Evolutionary conservation across 1,140 invertebrate genomes (phyloP).

Genomic region (Philotrypesis tridentata): DNA sequence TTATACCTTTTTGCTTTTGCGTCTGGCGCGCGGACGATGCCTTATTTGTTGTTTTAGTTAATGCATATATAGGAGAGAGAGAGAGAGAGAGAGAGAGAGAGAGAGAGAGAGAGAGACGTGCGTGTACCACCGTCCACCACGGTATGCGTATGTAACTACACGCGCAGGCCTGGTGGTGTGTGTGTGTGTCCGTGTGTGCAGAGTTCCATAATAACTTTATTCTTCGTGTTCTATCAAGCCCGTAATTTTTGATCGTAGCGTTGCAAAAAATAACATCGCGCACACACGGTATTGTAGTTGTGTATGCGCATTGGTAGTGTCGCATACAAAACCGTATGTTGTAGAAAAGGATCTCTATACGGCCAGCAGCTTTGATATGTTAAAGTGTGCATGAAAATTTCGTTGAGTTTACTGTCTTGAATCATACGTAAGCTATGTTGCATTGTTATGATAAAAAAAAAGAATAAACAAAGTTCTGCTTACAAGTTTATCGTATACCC

Average conservation of each 20-base stretch:
- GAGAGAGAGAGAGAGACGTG: too few relatives aligned
- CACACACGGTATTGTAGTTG: not conserved
- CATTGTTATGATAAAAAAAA: constrained; percentile 1
- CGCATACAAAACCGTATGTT: not conserved
- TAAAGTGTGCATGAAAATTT: not conserved
- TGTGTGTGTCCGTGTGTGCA: not conserved
- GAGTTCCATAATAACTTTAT: not conserved
- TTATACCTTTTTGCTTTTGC: not conserved
- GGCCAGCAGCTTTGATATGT: not conserved
- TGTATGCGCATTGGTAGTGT: not conserved
- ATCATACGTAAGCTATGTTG: not conserved
- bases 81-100: too few relatives aligned
- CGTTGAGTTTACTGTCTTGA: not conserved
- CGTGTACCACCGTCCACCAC: too few relatives aligned
- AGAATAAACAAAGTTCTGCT: not conserved
- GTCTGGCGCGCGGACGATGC: not conserved
- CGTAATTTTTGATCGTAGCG: not conserved
- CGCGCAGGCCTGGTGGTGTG: too few relatives aligned
- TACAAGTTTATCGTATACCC: not conserved
- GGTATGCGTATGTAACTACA: too few relatives aligned
- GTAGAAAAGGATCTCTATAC: not conserved
- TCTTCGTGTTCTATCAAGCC: not conserved
- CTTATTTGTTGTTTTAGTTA: not conserved
- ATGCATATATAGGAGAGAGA: too few relatives aligned
- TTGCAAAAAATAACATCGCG: not conserved